Conservation (phyloP, 2,797 vertebrate species). For the Paramormyrops hopkinsi region DNA sequence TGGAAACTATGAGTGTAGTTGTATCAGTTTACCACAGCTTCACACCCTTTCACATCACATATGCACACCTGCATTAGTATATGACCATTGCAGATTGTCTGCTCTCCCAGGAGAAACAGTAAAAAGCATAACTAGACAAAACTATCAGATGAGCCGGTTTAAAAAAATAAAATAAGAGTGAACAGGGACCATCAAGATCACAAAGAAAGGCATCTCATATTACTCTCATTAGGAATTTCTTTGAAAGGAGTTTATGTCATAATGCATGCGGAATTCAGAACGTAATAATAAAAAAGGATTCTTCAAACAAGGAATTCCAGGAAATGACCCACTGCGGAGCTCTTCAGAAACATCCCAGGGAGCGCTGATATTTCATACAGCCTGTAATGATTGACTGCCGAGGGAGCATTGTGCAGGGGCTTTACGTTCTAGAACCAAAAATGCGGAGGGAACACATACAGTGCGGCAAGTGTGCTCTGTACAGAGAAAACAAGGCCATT, state of each 20-base stretch:
- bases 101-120: neutral
- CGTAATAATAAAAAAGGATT: neutral
- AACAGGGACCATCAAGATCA: neutral
- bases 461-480: neutral
- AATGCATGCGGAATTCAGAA: neutral
- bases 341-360: slow-evolving; percentile 4
- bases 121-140: neutral
- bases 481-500: neutral
- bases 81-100: neutral
- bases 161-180: neutral
- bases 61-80: neutral
- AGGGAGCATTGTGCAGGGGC: neutral
- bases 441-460: neutral
- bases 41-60: neutral
- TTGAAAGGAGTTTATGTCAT: neutral
- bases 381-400: neutral
- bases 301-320: neutral
- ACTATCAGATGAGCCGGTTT: neutral
- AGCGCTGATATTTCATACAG: neutral
- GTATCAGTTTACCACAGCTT: neutral
- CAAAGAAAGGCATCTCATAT: neutral
- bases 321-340: neutral
- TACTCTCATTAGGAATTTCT: slow-evolving; percentile 4
- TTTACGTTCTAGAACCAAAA: neutral
- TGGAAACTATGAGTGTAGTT: neutral